Evolutionary conservation across 64 coral and sea anemone species (phyloP).

Genomic region (Astreopora myriophthalma): DNA sequence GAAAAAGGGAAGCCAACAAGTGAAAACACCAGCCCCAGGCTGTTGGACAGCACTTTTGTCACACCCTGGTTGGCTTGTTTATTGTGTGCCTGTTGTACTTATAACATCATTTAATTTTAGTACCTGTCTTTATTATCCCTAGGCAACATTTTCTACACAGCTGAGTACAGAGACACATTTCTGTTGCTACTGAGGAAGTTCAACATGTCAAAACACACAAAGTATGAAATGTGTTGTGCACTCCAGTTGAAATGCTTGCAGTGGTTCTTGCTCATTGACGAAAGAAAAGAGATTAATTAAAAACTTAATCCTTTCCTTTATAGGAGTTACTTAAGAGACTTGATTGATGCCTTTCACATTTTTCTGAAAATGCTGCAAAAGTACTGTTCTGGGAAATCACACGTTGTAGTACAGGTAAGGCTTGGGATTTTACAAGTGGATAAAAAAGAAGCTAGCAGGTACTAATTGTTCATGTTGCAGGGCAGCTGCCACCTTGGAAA

Average conservation of each 20-base stretch:
- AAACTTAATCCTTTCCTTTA: neutral
- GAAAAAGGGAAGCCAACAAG: too few relatives aligned
- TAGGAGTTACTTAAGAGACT: constrained; percentile 87
- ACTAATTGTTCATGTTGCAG: too few relatives aligned
- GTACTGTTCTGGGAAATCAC: constrained; percentile 77
- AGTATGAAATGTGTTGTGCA: constrained; percentile 29
- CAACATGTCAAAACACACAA: constrained; percentile 85
- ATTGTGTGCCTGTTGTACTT: too few relatives aligned
- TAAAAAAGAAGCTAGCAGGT: too few relatives aligned
- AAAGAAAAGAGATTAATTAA: neutral
- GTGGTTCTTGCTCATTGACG: too few relatives aligned
- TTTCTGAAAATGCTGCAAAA: constrained; percentile 94
- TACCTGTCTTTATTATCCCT: neutral
- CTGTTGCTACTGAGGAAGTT: constrained; percentile 82
- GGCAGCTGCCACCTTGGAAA: too few relatives aligned
- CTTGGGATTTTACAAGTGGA: neutral
- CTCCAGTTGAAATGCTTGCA: neutral
- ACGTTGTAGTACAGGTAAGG: constrained; percentile 89
- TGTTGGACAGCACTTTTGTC: too few relatives aligned
- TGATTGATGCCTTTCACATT: constrained; percentile 95
- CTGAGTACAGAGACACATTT: constrained; percentile 96
- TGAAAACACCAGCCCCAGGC: too few relatives aligned
- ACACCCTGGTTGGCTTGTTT: too few relatives aligned
- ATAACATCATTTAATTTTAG: neutral
- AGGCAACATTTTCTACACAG: constrained; percentile 95